Conservation (phyloP, 2,113 vertebrate genomes). For the Philantomba maxwellii region DNA sequence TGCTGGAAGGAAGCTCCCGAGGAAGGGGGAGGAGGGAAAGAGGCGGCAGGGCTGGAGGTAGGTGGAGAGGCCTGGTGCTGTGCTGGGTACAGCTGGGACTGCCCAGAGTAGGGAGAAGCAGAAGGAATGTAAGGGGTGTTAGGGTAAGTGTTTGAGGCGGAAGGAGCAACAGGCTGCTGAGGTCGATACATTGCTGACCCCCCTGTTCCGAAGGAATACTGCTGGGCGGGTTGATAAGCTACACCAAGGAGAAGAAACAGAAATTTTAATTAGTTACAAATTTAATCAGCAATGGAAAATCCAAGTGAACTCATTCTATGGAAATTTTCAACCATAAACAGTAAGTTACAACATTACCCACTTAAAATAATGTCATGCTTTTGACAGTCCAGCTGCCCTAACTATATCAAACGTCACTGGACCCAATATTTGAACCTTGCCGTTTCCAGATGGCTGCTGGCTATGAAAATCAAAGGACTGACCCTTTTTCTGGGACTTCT, state of each 20-base stretch:
- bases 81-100: conserved; percentile 67
- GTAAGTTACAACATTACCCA: background rate
- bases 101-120: conserved; percentile 74
- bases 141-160: conserved; percentile 79
- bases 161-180: conserved; percentile 81
- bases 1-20: conserved; percentile 90
- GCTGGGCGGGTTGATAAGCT: conserved; percentile 89
- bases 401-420: background rate
- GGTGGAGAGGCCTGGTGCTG: conserved; percentile 77
- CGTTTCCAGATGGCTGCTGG: background rate
- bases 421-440: background rate
- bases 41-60: conserved; percentile 69
- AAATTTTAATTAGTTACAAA: conserved; percentile 68
- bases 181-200: conserved; percentile 87
- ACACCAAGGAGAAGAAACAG: conserved; percentile 75
- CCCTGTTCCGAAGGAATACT: conserved; percentile 87
- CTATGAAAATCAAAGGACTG: background rate
- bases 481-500: background rate
- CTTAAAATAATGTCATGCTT: background rate
- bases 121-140: conserved; percentile 79
- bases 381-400: background rate
- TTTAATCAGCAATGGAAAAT: background rate
- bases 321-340: background rate
- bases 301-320: background rate
- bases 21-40: conserved; percentile 79